phyloP scores from a whole-genome alignment of 2,888 invertebrate species.

The Arge pagana region DNA sequence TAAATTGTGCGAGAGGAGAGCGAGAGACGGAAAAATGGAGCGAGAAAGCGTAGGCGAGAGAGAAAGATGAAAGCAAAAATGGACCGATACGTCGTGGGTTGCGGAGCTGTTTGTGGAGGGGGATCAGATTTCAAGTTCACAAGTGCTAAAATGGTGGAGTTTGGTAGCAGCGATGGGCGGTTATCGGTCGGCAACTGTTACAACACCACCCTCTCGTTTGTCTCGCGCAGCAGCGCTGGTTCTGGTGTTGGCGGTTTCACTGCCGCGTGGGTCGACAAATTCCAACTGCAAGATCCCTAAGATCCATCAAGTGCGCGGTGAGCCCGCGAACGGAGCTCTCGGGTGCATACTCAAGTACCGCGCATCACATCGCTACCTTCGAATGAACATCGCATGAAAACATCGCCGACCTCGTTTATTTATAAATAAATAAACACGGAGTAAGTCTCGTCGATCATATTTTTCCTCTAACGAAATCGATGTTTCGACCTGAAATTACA shows the following conservation, averaged over 20 bases:
- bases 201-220: conserved; percentile 31
- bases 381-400: no score
- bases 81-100: neutral
- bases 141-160: neutral
- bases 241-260: conserved; percentile 19
- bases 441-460: no score
- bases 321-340: neutral
- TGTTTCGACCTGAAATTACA: no score
- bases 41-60: no score
- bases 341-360: neutral
- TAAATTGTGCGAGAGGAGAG: conserved; percentile 60
- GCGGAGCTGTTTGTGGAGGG: neutral
- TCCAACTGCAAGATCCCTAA: conserved; percentile 12
- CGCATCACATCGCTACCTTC: neutral
- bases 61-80: no score
- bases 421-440: no score
- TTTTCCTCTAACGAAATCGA: no score
- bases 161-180: conserved; percentile 13
- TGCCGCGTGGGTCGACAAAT: conserved; percentile 16
- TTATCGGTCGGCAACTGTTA: conserved; percentile 14
- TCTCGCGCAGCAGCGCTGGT: conserved; percentile 24
- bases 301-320: conserved; percentile 14
- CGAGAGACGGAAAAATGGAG: no score
- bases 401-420: no score
- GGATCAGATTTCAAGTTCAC: neutral